A percentile compares a stretch with the other conserved stretches of the same genome.
These are phyloP conservation scores for Schrankia costaestrigalis DNA, from an alignment of 2,888 invertebrate species.

Conservation along the genomic window DNA sequence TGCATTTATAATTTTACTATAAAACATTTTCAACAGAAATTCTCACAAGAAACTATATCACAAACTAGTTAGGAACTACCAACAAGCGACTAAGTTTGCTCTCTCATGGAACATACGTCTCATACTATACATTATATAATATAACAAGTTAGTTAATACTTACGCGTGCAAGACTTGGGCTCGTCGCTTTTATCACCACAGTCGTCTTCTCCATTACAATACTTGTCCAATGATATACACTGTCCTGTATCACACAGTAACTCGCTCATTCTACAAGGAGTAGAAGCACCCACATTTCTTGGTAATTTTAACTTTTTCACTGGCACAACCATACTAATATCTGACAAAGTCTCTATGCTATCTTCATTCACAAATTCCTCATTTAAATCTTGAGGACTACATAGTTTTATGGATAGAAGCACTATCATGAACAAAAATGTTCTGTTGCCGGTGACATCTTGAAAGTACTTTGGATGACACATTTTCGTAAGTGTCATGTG, in stretches of 20 bases:
- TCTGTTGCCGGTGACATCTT: constrained; percentile 60
- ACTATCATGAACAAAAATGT: constrained; percentile 70
- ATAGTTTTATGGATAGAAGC: constrained; percentile 65
- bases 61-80: too few relatives aligned
- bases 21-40: too few relatives aligned
- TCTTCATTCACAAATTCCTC: constrained; percentile 71
- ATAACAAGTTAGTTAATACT: constrained; percentile 67
- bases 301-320: constrained; percentile 56
- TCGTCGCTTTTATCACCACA: constrained; percentile 90
- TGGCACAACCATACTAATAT: constrained; percentile 49
- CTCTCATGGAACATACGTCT: neutral
- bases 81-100: neutral
- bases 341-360: constrained; percentile 49
- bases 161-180: constrained; percentile 87
- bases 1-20: too few relatives aligned
- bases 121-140: constrained; percentile 1
- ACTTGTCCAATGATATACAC: constrained; percentile 87
- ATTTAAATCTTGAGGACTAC: constrained; percentile 69
- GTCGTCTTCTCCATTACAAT: constrained; percentile 88
- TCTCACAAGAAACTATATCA: too few relatives aligned
- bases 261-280: constrained; percentile 81
- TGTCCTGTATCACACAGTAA: constrained; percentile 83
- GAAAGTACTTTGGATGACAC: constrained; percentile 59
- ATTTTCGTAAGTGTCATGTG: constrained; percentile 44
- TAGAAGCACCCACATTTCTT: constrained; percentile 41